Evolutionary conservation across 1,140 invertebrate genomes (phyloP).

Genomic region (Bombus picipes): DNA sequence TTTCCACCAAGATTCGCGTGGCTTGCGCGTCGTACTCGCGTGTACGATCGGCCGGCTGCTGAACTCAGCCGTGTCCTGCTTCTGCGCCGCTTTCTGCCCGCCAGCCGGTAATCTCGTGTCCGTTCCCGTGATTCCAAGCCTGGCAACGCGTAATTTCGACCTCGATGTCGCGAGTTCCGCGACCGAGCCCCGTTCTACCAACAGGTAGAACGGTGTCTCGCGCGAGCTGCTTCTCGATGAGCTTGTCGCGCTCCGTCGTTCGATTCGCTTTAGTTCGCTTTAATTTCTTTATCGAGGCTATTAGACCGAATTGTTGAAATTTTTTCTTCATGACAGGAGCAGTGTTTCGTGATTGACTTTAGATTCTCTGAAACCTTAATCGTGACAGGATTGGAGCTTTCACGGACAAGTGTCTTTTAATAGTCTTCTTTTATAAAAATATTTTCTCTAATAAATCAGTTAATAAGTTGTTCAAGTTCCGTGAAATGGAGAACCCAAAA

Average conservation of each 20-base stretch:
- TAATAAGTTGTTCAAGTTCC: background rate
- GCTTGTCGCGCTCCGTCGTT: background rate
- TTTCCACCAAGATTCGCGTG: slow-evolving; percentile 39
- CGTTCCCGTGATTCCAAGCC: slow-evolving; percentile 34
- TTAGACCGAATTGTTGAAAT: no score
- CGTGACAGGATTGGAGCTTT: no score
- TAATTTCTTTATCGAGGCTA: background rate
- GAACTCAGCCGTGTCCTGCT: slow-evolving; percentile 48
- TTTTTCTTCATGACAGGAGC: no score
- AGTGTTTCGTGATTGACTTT: no score
- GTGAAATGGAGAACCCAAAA: no score
- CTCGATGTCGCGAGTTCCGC: slow-evolving; percentile 19
- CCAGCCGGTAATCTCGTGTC: slow-evolving; percentile 38
- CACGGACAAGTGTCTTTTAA: no score
- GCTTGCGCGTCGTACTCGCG: slow-evolving; percentile 13
- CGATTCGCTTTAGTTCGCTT: background rate
- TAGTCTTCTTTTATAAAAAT: no score
- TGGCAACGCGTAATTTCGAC: slow-evolving; percentile 40
- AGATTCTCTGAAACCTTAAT: no score
- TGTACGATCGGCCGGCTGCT: slow-evolving; percentile 31
- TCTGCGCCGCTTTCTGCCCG: slow-evolving; percentile 28
- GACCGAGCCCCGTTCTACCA: background rate
- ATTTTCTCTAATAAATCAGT: no score
- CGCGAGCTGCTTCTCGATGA: slow-evolving; percentile 27
- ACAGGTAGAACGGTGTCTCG: background rate